Percentiles rank a stretch among this genome's conserved stretches.
phyloP scores from a whole-genome alignment of 2,113 vertebrate genomes.

The Ochotona princeps region DNA sequence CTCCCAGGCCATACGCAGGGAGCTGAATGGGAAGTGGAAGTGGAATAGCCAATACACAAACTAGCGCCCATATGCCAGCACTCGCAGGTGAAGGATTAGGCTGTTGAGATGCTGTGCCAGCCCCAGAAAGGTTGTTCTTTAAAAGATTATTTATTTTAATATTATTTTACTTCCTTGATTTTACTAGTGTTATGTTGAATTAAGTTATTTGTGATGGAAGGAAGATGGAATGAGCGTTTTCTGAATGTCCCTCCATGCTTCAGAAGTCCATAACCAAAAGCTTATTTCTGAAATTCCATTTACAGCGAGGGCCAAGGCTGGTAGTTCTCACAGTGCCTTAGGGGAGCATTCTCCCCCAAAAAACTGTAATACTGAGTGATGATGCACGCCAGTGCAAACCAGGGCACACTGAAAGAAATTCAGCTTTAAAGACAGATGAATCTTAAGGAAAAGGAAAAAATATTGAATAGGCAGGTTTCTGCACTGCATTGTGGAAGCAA shows the following conservation, averaged over 20 bases:
- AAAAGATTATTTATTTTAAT: constrained; percentile 50
- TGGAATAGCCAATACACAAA: no score
- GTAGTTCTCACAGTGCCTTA: constrained; percentile 44
- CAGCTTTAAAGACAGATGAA: constrained; percentile 45
- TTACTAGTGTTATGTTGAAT: neutral
- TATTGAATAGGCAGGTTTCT: constrained; percentile 24
- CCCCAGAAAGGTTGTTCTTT: neutral
- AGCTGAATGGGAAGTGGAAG: no score
- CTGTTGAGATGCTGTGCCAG: no score
- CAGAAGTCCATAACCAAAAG: constrained; percentile 28
- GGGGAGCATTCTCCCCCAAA: constrained; percentile 16
- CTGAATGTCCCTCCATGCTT: constrained; percentile 38
- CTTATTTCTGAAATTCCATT: constrained; percentile 66
- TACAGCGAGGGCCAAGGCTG: constrained; percentile 34
- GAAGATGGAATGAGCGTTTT: constrained; percentile 43
- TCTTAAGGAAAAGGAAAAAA: neutral
- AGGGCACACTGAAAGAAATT: constrained; percentile 31
- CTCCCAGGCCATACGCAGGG: no score
- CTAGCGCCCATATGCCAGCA: no score
- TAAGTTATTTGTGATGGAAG: neutral
- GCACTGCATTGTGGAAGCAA: constrained; percentile 22
- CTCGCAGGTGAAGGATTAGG: no score
- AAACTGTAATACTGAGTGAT: constrained; percentile 51
- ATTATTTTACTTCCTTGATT: constrained; percentile 28
- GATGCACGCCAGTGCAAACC: constrained; percentile 39